Base-by-base conservation (phyloP, 2,113 vertebrate species). In the Cyphomyrus discorhynchus region DNA sequence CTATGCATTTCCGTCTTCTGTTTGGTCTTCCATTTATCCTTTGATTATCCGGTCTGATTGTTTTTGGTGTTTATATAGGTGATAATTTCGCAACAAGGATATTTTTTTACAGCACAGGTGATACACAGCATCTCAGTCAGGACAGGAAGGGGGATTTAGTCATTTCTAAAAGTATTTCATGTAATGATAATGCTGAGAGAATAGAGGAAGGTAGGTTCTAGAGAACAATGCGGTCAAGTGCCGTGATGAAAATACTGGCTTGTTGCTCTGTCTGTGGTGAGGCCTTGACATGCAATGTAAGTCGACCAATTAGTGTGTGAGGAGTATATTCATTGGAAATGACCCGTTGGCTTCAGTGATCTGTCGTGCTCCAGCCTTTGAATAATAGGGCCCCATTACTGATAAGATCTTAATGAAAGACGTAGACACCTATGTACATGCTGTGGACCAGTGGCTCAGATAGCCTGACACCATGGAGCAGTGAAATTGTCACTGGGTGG, bases 321-420 rank as follows among this genome's bases (percentile, higher is more conserved):
- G 35, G 77, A 45, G 13, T 21, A 35, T 39, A 24, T 89, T 84
- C 35, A 27, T 83, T 35, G 58, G 39, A 62, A 31, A 3, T 74
- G 42, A 27, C 9, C 70, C 77, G n/a, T 80, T 31, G n/a, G 66
- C 70, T 31, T 49, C 53, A 90, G 56, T 86, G 84, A 74, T 50
- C 58, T 74, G 56, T 84, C 42, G 11, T 93, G 92, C 92, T 93
- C 93, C 91, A 88, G 91, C 91, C 52, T 56, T 89, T 92, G 86
- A 19, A 91, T 90, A 92, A 90, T 90, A 89, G 91, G 88, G 88
- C 91, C 92, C 90, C 91, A 2, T 83, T 17, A 56, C 88, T 56
- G n/a, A 53, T 7, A 42, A 42, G 42, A 88, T 35, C 49, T 53
- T 89, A 56, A 83, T 83, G 74, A 82, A 47, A 13, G 35, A 39